Evolutionary conservation across 2,888 invertebrate species (phyloP).

Genomic region (Drosophila diplacantha): DNA sequence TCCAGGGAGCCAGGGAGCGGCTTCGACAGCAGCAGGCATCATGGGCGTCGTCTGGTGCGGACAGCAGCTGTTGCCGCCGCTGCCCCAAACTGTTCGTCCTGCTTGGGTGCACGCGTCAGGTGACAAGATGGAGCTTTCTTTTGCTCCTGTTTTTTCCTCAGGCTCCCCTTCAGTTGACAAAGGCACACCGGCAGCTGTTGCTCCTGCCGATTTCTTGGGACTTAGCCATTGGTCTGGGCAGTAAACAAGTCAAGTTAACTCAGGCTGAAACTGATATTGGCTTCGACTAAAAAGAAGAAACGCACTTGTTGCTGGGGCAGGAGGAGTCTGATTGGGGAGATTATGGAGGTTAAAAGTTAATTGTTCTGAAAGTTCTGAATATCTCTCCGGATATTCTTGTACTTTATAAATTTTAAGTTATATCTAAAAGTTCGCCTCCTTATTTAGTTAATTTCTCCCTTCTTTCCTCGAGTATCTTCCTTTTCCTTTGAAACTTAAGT

Average conservation of each 20-base stretch:
- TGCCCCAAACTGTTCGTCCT: conserved; percentile 41
- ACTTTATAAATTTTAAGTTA: not conserved
- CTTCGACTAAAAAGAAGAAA: conserved; percentile 2
- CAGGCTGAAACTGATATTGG: conserved; percentile 42
- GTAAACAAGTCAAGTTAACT: conserved; percentile 57
- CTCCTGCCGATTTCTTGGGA: conserved; percentile 32
- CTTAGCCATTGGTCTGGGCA: conserved; percentile 35
- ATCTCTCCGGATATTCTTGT: too few species aligned
- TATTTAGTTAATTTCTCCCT: not conserved
- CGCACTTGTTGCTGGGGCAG: conserved; percentile 19
- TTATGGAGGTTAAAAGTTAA: not conserved
- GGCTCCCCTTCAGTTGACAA: conserved; percentile 30
- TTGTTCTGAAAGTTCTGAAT: not conserved
- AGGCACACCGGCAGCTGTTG: conserved; percentile 37
- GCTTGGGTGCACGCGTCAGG: conserved; percentile 67
- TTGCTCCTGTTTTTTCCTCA: conserved; percentile 10
- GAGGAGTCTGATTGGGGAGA: not conserved
- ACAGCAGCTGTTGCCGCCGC: conserved; percentile 33
- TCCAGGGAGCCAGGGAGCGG: conserved; percentile 10
- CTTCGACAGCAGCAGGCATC: conserved; percentile 11
- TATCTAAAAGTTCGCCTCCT: not conserved
- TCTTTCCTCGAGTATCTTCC: not conserved
- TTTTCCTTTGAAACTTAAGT: conserved; percentile 10
- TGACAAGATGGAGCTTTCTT: conserved; percentile 54
- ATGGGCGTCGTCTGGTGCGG: conserved; percentile 18